Evolutionary conservation across 2,888 invertebrate genomes (phyloP), one percentile per base, ranked within the genome.

Genomic region (Phyllotreta cruciferae): DNA sequence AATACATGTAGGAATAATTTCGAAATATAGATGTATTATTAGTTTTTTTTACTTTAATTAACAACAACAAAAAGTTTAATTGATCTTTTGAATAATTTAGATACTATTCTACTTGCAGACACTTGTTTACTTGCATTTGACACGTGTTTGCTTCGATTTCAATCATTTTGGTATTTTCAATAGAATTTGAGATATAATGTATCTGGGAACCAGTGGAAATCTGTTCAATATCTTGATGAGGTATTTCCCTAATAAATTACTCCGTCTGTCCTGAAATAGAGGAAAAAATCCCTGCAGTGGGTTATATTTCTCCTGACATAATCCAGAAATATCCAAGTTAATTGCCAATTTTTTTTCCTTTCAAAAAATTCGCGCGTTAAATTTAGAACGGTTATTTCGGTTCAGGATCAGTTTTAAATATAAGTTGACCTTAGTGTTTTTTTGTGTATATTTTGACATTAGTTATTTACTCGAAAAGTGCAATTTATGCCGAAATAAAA

Each of bases 161-260:
- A 24, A 24, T 24, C 24, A 24, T 24, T 24, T 24, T 24, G 24
- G 1, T 42, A 24, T 38, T 53, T 53, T 38, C 39, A 53, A 38
- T 53, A 5, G 34, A 49, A 54, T 54, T 35, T 34, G 42, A 54
- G 34, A 54, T 42, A 54, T 34, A n/a, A 34, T 35, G 3, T 7
- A 11, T 7, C n/a, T 4, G 24, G 3, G 7, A 41, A 41, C 10
- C n/a, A 41, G 9, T 10, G 41, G 6, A 58, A 36, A 50, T 58
- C 58, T 58, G 58, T 38, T 13, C 11, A 50, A 50, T 50, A 41
- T 58, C 11, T 41, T 35, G 5, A 13, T 14, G 34, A 41, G 35
- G 13, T 8, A 39, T 35, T 50, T 13, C 13, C 41, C 35, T 11
- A 35, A 58, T 58, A 58, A 58, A 58, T 58, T 58, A 50, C 9